Evolutionary conservation across 2,797 vertebrate species (phyloP).

Genomic region (Mycteria americana): DNA sequence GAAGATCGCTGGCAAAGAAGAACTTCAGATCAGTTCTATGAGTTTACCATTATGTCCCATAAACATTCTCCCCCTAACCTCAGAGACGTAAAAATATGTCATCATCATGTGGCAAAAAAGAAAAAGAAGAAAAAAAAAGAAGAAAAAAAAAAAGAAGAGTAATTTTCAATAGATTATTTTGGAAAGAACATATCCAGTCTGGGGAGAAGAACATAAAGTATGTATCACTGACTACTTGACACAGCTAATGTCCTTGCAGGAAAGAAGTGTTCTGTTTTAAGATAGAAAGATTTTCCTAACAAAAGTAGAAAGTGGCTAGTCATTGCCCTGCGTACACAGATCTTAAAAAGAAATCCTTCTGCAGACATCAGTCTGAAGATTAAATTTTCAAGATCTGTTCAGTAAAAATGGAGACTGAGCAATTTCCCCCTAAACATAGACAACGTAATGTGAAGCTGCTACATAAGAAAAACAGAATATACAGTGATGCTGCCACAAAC

Average conservation of each 20-base stretch:
- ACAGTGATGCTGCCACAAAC: background rate
- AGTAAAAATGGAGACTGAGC: constrained; percentile 38
- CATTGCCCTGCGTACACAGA: background rate
- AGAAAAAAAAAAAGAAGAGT: no score
- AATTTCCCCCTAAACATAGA: background rate
- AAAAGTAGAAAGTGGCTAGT: background rate
- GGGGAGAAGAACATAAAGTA: background rate
- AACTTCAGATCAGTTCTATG: constrained; percentile 21
- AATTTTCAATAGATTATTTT: background rate
- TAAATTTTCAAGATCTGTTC: background rate
- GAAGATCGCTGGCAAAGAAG: background rate
- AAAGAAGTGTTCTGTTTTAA: constrained; percentile 20
- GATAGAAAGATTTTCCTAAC: background rate
- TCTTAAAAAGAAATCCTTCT: constrained; percentile 36
- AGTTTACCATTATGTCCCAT: background rate
- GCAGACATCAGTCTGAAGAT: constrained; percentile 10
- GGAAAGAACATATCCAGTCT: background rate
- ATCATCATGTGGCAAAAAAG: background rate
- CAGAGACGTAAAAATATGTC: background rate
- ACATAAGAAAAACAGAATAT: background rate
- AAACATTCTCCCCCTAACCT: background rate
- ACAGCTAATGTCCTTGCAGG: background rate
- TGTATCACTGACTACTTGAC: background rate
- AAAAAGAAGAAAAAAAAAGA: no score
- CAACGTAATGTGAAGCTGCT: background rate